Evolutionary conservation across 2,888 invertebrate genomes (phyloP), one percentile per base, ranked within the genome.

Genomic region (Eucera pruinosa): DNA sequence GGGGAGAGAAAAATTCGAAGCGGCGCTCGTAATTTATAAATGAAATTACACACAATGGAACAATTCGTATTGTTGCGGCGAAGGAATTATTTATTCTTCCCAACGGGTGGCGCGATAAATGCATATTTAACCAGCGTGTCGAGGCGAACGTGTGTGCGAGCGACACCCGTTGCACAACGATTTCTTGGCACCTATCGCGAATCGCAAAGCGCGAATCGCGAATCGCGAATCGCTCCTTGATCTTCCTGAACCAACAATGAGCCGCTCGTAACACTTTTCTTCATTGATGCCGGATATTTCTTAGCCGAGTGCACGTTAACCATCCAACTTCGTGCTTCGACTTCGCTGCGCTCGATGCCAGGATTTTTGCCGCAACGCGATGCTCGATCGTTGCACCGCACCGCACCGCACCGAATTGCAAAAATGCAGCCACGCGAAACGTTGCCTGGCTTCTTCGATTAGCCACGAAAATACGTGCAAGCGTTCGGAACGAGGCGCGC

Each of bases 21-120:
- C 41, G 30, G 5, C 15, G 61, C 18, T 25, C 41, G 61, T 58
- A 74, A 74, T 74, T 74, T 62, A 61, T 64, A 70, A 70, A 64
- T 45, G 62, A 62, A 74, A 74, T 62, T 45, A 62, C 43, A 52
- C 62, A 70, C 70, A 70, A 74, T 70, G 62, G 73, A 64, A 64
- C 73, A 64, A 70, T 74, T 57, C 73, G 73, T 43, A 74, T 74
- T 74, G 70, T 70, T 43, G 62, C 62, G 36, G 41, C 70, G 36
- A 74, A 50, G 73, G 48, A 70, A 70, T 74, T 74, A 74, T 70
- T 74, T 74, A 74, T 74, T 70, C 62, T 70, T 74, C 62, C 62
- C 73, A 70, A 23, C 57, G 50, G 57, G 57, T 23, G 45, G 25
- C 41, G 55, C 62, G 62, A 62, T 70, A 62, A 62, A 70, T 62